Evolutionary conservation across 2,113 vertebrate genomes (phyloP), one percentile per base, ranked within the genome.

Genomic region (Cyanoliseus patagonus): DNA sequence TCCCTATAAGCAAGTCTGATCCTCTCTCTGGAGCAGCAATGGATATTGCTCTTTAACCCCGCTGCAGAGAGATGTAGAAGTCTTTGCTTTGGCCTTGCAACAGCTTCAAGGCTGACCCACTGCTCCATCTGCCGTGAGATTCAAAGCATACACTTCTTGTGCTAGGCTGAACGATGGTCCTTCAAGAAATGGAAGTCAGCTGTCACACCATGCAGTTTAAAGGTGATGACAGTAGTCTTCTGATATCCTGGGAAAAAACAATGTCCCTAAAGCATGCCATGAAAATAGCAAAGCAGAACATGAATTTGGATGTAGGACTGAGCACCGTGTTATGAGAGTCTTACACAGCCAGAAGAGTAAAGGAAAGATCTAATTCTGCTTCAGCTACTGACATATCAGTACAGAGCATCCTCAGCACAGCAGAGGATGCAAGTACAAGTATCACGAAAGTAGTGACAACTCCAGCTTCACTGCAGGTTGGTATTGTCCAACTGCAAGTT

Each of bases 121-220:
- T 63, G 83, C 92, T 95, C 95, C 96, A 94, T 7, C 94, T 96
- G 94, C 94, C 75, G 94, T 63, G 63, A 59, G 73, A 83, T 2
- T 11, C 31, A 44, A 39, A 8, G 68, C 64, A 81, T n/a, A 63
- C 4, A 1, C 13, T 2, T 30, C 42, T 22, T 25, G 25, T 35
- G 62, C 66, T 9, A 33, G 13, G 42, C 57, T 85, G 82, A 33
- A 28, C 25, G 47, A 33, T 2, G 3, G 22, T 20, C 41, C 20
- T 39, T 81, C 18, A 16, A 1, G 25, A 46, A 59, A 33, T 3
- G 44, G 35, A 87, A 30, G 11, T 35, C 30, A 77, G 39, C 37
- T 33, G 51, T 13, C n/a, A 53, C 61, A n/a, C 5, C n/a, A 6
- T 1, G 8, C 27, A 61, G 11, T 17, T 42, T 20, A 33, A 83